phyloP scores from a whole-genome alignment of 2,113 vertebrate species.

The Thamnaconus septentrionalis region DNA sequence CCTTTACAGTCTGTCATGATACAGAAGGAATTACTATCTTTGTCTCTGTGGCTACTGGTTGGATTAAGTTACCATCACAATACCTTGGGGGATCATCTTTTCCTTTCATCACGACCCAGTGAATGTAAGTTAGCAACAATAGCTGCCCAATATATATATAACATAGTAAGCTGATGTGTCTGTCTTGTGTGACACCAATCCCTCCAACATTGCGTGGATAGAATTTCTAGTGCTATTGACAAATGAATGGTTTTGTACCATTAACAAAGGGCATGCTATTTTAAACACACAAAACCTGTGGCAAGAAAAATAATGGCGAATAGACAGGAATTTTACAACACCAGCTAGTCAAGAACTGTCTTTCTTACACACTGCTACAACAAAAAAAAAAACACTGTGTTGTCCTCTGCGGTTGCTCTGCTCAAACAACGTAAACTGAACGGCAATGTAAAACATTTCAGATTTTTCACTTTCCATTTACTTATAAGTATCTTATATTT shows the following conservation, averaged over 20 bases:
- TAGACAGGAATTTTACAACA: too few species aligned
- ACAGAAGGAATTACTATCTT: constrained; percentile 1
- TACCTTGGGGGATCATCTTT: constrained; percentile 8
- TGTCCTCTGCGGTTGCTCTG: too few species aligned
- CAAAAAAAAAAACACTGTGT: too few species aligned
- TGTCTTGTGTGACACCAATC: constrained; percentile 16
- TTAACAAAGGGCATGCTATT: too few species aligned
- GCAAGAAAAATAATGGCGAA: neutral
- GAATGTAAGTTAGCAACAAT: constrained; percentile 22
- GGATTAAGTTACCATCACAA: constrained; percentile 33
- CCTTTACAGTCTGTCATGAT: constrained; percentile 20
- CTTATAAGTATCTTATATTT: too few species aligned
- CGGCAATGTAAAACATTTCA: too few species aligned
- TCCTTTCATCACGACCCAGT: constrained; percentile 25
- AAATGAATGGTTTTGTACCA: neutral
- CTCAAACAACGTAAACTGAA: too few species aligned
- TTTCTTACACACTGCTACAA: too few species aligned
- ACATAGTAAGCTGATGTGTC: neutral
- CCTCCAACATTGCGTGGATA: neutral
- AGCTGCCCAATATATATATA: constrained; percentile 10
- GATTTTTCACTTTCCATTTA: too few species aligned
- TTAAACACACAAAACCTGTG: too few species aligned
- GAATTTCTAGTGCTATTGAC: neutral
- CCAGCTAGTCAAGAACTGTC: too few species aligned
- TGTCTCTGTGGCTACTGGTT: constrained; percentile 7